Evolutionary conservation across 2,888 invertebrate genomes (phyloP).

Genomic region (Teleiodes luculella): DNA sequence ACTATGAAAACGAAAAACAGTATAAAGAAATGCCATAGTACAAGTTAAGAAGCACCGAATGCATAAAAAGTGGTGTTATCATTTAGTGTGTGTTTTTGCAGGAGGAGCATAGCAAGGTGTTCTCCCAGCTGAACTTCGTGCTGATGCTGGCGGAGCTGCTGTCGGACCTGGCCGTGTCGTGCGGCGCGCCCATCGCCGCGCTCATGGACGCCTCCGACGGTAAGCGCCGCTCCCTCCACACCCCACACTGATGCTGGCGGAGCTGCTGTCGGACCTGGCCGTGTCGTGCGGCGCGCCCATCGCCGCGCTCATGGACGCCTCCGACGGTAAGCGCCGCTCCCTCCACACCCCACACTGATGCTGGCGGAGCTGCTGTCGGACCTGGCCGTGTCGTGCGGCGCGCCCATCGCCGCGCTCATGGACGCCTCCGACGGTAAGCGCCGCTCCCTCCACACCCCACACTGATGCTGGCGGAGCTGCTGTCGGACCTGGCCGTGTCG

Average conservation of each 20-base stretch:
- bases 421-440: slow-evolving; percentile 60
- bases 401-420: slow-evolving; percentile 84
- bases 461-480: slow-evolving; percentile 95
- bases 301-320: slow-evolving; percentile 79
- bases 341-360: slow-evolving; percentile 97
- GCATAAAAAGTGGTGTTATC: background rate
- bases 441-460: too few species aligned
- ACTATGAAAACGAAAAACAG: too few species aligned
- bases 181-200: slow-evolving; percentile 86
- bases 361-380: slow-evolving; percentile 96
- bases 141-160: slow-evolving; percentile 96
- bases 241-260: slow-evolving; percentile 96
- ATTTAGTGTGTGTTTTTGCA: slow-evolving; percentile 41
- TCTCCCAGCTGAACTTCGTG: slow-evolving; percentile 98
- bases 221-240: too few species aligned
- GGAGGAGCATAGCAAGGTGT: slow-evolving; percentile 97
- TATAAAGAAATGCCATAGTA: too few species aligned
- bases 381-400: slow-evolving; percentile 88
- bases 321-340: slow-evolving; percentile 54
- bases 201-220: slow-evolving; percentile 75
- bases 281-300: slow-evolving; percentile 88
- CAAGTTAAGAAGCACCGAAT: too few species aligned
- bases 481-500: slow-evolving; percentile 92
- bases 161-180: slow-evolving; percentile 90
- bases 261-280: slow-evolving; percentile 94